Evolutionary conservation across 2,888 invertebrate genomes (phyloP).

Genomic region (Caenorhabditis wallacei): DNA sequence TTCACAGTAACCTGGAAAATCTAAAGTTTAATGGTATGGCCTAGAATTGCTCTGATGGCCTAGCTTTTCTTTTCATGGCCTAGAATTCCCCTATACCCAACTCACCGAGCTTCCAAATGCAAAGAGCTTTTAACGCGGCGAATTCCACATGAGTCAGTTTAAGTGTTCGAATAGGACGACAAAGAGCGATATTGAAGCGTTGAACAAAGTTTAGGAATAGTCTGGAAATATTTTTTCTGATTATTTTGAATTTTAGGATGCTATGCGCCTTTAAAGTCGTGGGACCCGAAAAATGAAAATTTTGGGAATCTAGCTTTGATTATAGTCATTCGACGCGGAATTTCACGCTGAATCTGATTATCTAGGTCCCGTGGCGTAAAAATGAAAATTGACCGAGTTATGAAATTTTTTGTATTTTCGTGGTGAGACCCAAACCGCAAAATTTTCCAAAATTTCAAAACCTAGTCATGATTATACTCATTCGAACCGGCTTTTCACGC

Average conservation of each 20-base stretch:
- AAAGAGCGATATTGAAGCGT: slow-evolving; percentile 62
- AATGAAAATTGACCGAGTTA: no score
- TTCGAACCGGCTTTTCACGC: no score
- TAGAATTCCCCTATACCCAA: no score
- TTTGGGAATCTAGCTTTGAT: background rate
- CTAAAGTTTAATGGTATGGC: slow-evolving; percentile 23
- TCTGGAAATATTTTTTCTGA: slow-evolving; percentile 31
- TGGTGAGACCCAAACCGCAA: no score
- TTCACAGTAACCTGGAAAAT: slow-evolving; percentile 68
- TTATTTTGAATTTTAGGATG: no score
- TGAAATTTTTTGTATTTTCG: no score
- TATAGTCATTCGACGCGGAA: no score
- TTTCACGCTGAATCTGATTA: no score
- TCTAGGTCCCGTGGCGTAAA: no score
- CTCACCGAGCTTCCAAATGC: slow-evolving; percentile 73
- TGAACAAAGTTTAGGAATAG: slow-evolving; percentile 58
- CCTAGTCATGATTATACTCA: background rate
- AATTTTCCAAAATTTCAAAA: background rate
- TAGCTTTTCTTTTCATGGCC: background rate
- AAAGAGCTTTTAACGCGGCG: slow-evolving; percentile 72
- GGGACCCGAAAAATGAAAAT: background rate
- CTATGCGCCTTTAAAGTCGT: no score
- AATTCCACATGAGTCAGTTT: slow-evolving; percentile 69
- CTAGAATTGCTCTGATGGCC: background rate
- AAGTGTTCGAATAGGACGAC: slow-evolving; percentile 54